A percentile compares a stretch with the other conserved stretches of the same genome.
phyloP scores from a whole-genome alignment of 2,888 invertebrate genomes.

The Ypsolopha sequella region DNA sequence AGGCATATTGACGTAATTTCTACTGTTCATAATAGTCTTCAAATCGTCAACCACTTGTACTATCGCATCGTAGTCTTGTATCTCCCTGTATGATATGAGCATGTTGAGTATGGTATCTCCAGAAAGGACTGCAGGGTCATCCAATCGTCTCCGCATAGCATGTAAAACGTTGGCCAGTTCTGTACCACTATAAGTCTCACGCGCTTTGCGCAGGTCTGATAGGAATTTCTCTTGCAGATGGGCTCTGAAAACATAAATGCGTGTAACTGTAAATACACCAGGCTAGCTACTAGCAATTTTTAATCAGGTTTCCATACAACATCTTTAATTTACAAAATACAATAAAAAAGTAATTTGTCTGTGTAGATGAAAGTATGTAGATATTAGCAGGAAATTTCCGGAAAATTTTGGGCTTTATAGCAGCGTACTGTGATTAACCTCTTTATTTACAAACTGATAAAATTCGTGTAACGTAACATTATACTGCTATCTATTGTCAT shows the following conservation, averaged over 20 bases:
- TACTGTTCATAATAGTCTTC: constrained; percentile 88
- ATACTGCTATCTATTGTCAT: too few species aligned
- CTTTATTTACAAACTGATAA: too few species aligned
- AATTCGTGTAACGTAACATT: too few species aligned
- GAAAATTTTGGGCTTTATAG: too few species aligned
- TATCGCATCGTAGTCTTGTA: constrained; percentile 97
- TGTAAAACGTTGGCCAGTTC: constrained; percentile 85
- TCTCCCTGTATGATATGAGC: constrained; percentile 91
- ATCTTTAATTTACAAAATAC: too few species aligned
- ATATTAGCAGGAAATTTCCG: too few species aligned
- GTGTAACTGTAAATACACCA: neutral
- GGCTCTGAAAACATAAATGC: constrained; percentile 71
- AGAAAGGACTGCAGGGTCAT: constrained; percentile 96
- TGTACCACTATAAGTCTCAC: constrained; percentile 87
- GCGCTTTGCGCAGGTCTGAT: constrained; percentile 90
- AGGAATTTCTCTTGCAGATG: constrained; percentile 98
- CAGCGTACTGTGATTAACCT: too few species aligned
- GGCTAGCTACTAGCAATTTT: too few species aligned
- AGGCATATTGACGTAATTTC: constrained; percentile 89
- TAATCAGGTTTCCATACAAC: too few species aligned
- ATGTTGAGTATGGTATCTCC: constrained; percentile 96
- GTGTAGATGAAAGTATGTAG: too few species aligned
- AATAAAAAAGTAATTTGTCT: too few species aligned
- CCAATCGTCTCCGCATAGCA: constrained; percentile 91
- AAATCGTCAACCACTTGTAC: constrained; percentile 96